Base-by-base conservation (phyloP, 2,113 vertebrate genomes). In the Cathartes aura region DNA sequence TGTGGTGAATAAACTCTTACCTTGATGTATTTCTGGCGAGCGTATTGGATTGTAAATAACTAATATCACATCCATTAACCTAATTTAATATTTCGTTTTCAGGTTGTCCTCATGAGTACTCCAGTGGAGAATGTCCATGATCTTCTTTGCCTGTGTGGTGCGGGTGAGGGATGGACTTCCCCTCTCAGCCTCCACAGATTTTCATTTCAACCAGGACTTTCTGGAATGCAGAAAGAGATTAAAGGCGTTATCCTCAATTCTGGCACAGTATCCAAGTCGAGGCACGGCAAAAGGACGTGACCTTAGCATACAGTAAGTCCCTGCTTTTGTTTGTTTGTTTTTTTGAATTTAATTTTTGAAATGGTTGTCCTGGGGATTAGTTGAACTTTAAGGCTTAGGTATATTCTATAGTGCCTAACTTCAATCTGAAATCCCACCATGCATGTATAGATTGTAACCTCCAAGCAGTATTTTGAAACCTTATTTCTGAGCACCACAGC, bases 121-220 rank as follows among this genome's bases (percentile, higher is more conserved):
- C 84, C 84, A 30, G 95, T 52, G 95, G 98, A 99, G 98, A 98
- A 99, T 99, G 99, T 98, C 99, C 98, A 98, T 99, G 99, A 99
- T 99, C 99, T 97, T 99, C 90, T 99, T 99, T 87, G 99, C 99
- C 93, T 99, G 99, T 6, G 99, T 99, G 97, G 99, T 99, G 91
- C 98, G 99, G 96, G 98, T 99, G 98, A 99, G 99, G 98, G 99
- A 99, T 94, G 99, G 99, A 83, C 99, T 99, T 93, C 99, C 99
- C n/a, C 99, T 99, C 93, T 99, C 99, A 8, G 99, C 99, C 79
- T 99, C 99, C 97, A 99, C 99, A 21, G 99, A 99, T 97, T 99
- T 99, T 79, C 98, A 99, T 87, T 98, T 99, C 92, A 98, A 98
- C 94, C 98, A 92, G 48, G 99, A 99, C 73, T 99, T 99, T 47